Evolutionary conservation across 2,888 invertebrate genomes (phyloP).

Genomic region (Podotricha telesiphe): DNA sequence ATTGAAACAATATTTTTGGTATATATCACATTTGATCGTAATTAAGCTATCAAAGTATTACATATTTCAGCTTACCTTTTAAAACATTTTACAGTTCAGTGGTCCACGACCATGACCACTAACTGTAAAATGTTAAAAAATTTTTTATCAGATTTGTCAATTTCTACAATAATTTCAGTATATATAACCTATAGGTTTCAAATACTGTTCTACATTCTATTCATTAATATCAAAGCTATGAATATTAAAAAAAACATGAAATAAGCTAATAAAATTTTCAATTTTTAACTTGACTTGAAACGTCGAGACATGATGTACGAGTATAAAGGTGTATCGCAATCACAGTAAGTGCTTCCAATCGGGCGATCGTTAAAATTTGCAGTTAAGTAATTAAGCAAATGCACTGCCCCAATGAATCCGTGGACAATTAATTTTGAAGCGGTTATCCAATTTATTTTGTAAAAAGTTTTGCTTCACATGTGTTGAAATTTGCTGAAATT

Average conservation of each 20-base stretch:
- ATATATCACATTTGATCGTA: too few species aligned
- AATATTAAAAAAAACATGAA: not conserved
- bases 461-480: conserved; percentile 37
- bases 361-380: conserved; percentile 49
- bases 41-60: too few species aligned
- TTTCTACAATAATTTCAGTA: too few species aligned
- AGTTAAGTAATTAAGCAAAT: conserved; percentile 51
- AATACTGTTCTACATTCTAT: not conserved
- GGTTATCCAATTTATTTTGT: conserved; percentile 45
- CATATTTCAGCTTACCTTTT: too few species aligned
- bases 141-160: too few species aligned
- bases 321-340: conserved; percentile 47
- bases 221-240: not conserved
- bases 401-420: conserved; percentile 48
- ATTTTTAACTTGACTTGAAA: conserved; percentile 23
- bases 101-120: too few species aligned
- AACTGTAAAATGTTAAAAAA: too few species aligned
- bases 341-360: conserved; percentile 47
- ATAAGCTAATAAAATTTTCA: conserved; percentile 15
- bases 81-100: too few species aligned
- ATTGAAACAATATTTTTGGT: too few species aligned
- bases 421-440: conserved; percentile 48
- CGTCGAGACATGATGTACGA: conserved; percentile 36
- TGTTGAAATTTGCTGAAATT: conserved; percentile 25
- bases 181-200: too few species aligned